Percentiles rank a stretch among this genome's conserved stretches.
These are phyloP conservation scores for Argynnis bischoffii DNA, from an alignment of 2,888 invertebrate genomes.

Conservation along the genomic window DNA sequence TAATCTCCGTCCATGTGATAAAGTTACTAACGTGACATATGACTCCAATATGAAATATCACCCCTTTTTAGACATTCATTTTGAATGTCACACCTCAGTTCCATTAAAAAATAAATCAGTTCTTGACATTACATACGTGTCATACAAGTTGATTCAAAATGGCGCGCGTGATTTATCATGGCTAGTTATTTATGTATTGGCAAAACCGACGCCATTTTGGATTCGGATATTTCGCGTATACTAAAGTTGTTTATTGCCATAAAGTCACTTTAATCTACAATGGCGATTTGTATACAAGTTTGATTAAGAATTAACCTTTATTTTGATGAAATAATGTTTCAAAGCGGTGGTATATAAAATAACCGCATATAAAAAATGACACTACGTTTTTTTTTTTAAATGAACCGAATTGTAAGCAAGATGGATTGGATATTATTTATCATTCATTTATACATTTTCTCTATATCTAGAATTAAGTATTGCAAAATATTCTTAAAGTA, in stretches of 20 bases:
- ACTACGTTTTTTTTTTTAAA: background rate
- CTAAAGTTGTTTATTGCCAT: background rate
- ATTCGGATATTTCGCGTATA: background rate
- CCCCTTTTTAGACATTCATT: background rate
- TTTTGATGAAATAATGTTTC: constrained; percentile 4
- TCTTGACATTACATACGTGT: background rate
- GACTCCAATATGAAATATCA: constrained; percentile 18
- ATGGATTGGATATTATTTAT: constrained; percentile 1
- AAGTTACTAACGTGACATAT: constrained; percentile 41
- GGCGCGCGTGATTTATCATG: background rate
- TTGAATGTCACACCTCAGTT: background rate
- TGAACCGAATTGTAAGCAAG: constrained; percentile 3
- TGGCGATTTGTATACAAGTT: background rate
- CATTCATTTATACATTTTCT: background rate
- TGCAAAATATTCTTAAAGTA: constrained; percentile 5
- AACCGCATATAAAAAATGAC: constrained; percentile 6
- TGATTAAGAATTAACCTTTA: background rate
- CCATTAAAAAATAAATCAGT: too few species aligned
- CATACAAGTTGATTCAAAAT: background rate
- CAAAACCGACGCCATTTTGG: background rate
- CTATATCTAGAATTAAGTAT: constrained; percentile 8
- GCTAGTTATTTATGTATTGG: too few species aligned
- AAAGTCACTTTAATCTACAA: background rate
- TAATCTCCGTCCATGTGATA: constrained; percentile 72
- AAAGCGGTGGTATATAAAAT: background rate